Base-by-base conservation (phyloP, 1,140 invertebrate genomes). In the Calephelis nemesis region DNA sequence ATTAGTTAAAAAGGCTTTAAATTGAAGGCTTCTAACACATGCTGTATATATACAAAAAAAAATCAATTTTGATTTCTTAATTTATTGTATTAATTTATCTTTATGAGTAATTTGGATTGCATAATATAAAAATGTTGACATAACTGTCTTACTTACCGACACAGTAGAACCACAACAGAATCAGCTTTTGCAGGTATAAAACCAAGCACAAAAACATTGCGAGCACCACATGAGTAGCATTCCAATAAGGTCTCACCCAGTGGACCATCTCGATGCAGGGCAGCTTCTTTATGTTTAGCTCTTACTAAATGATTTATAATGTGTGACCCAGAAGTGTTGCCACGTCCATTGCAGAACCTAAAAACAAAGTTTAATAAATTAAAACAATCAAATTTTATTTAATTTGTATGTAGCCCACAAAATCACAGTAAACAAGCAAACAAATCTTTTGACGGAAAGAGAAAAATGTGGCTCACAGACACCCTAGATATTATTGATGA, bases 171-270 rank as follows among this genome's bases (percentile, higher is more conserved):
- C n/a, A 99, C 99, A 50, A 99, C 98, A 1, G 98, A 99, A 90
- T 99, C 99, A 8, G 98, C 98, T 93, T 99, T 99, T 10, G 99
- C 98, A 5, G 99, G 99, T 81, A 99, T 99, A 86, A 99, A 99
- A 63, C 99, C 99, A 60, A 99, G 93, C 39, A 99, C 96, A 93
- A 99, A 99, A 0, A 99, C 98, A 92, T 99, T 99, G 62, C 98
- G 94, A 54, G 98, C 98, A 39, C 98, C 99, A 93, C 99, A 99
- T 12, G 98, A 98, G 90, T 99, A 99, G 88, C 99, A 99, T 91
- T 99, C 99, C 40, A 99, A 92, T 62, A 99, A 94, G 2, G 99
- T 99, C 92, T 99, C 99, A 30, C 99, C 98, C 0, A 99, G 93
- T 13, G 98, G 98, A 0, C 98, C 98, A 93, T 99, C 98, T 84